Conservation (phyloP, 2,888 invertebrate species). For the Polymixis flavicincta region DNA sequence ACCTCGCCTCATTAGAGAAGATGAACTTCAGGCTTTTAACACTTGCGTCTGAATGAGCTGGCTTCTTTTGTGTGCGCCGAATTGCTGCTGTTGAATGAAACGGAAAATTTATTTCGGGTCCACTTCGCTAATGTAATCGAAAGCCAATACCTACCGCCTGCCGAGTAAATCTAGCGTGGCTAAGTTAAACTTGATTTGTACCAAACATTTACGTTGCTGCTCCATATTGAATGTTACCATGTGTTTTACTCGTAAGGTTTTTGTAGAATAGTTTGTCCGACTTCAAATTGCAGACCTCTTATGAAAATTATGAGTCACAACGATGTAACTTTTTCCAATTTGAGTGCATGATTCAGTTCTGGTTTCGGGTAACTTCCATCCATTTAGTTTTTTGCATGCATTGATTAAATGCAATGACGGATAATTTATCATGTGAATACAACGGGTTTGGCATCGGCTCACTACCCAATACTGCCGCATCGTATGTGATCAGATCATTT, state of each 20-base stretch:
- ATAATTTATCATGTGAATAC: slow-evolving; percentile 63
- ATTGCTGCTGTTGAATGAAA: slow-evolving; percentile 66
- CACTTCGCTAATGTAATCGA: slow-evolving; percentile 67
- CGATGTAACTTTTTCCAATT: slow-evolving; percentile 40
- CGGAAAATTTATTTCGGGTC: slow-evolving; percentile 72
- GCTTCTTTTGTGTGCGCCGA: slow-evolving; percentile 40
- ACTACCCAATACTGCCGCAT: slow-evolving; percentile 14
- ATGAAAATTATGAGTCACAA: slow-evolving; percentile 46
- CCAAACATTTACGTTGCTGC: slow-evolving; percentile 26
- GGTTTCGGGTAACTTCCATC: slow-evolving; percentile 70
- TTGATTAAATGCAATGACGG: slow-evolving; percentile 69
- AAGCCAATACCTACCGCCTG: slow-evolving; percentile 66
- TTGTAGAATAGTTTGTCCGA: slow-evolving; percentile 20
- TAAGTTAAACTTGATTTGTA: slow-evolving; percentile 57
- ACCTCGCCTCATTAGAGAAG: slow-evolving; percentile 67
- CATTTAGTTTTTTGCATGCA: slow-evolving; percentile 67
- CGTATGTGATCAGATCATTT: slow-evolving; percentile 26
- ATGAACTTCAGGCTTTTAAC: slow-evolving; percentile 41
- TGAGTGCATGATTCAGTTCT: slow-evolving; percentile 72
- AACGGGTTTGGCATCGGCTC: slow-evolving; percentile 29
- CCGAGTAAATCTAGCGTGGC: slow-evolving; percentile 66
- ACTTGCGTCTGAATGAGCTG: slow-evolving; percentile 25
- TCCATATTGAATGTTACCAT: slow-evolving; percentile 37
- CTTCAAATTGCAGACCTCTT: slow-evolving; percentile 19
- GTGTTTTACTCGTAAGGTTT: slow-evolving; percentile 29